Conservation (phyloP, 2,797 vertebrate genomes). For the Sarcophilus harrisii region DNA sequence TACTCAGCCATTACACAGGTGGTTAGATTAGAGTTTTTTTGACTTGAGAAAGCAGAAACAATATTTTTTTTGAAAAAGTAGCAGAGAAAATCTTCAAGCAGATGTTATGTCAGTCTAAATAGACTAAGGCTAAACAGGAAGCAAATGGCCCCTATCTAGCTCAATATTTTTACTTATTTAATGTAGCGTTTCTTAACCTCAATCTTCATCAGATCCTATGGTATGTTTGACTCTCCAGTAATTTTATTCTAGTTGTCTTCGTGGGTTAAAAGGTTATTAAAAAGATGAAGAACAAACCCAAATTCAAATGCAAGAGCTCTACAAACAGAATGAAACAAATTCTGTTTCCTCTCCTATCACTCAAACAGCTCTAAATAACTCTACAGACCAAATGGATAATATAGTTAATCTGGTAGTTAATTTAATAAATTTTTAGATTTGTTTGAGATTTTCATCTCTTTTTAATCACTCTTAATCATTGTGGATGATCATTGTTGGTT, state of each 20-base stretch:
- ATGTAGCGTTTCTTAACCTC: conserved; percentile 23
- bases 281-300: not conserved
- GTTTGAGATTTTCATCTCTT: not conserved
- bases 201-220: not conserved
- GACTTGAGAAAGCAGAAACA: conserved; percentile 82
- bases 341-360: not conserved
- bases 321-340: not conserved
- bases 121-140: conserved; percentile 62
- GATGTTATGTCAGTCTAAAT: conserved; percentile 80
- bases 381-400: not conserved
- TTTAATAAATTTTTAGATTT: not conserved
- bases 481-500: not conserved
- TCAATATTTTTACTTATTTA: conserved; percentile 22
- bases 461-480: not conserved
- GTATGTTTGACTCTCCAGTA: not conserved
- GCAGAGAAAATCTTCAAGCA: conserved; percentile 55
- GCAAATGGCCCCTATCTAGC: conserved; percentile 19
- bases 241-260: not conserved
- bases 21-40: conserved; percentile 76
- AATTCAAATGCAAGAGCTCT: not conserved
- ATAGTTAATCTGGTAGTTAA: not conserved
- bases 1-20: conserved; percentile 76
- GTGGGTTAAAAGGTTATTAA: not conserved
- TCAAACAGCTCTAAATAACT: not conserved
- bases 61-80: conserved; percentile 80